These are phyloP conservation scores for Drosophila parthenogenetica DNA, from an alignment of 2,888 invertebrate genomes.

Conservation along the genomic window DNA sequence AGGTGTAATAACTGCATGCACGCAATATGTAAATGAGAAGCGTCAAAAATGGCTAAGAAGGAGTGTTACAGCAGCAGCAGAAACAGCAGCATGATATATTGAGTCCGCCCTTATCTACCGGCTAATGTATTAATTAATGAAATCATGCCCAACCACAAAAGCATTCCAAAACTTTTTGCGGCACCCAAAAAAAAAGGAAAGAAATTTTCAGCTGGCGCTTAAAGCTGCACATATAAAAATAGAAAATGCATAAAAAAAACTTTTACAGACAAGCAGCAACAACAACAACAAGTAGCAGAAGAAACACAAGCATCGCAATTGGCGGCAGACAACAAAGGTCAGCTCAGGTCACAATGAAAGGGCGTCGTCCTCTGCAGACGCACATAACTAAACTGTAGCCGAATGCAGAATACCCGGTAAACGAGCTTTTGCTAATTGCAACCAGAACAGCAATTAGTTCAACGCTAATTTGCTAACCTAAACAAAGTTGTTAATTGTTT, in stretches of 20 bases:
- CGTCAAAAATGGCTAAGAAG: neutral
- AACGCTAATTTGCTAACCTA: constrained; percentile 61
- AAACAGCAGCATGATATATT: constrained; percentile 17
- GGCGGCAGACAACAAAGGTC: constrained; percentile 85
- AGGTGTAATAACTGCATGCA: constrained; percentile 73
- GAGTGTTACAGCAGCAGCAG: constrained; percentile 11
- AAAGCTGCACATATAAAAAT: constrained; percentile 48
- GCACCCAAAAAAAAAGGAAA: constrained; percentile 19
- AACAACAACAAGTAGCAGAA: constrained; percentile 39
- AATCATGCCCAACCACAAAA: constrained; percentile 52
- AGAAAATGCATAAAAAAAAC: constrained; percentile 25
- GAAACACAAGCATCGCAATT: constrained; percentile 43
- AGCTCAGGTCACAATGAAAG: constrained; percentile 85
- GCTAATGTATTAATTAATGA: constrained; percentile 66
- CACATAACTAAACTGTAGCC: constrained; percentile 33
- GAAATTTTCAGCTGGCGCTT: constrained; percentile 43
- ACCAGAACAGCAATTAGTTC: constrained; percentile 64
- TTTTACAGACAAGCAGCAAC: constrained; percentile 64
- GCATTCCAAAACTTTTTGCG: constrained; percentile 35
- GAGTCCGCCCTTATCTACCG: constrained; percentile 45
- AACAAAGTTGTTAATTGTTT: constrained; percentile 43
- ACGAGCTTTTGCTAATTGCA: constrained; percentile 46
- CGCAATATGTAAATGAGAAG: constrained; percentile 70
- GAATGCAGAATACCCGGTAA: constrained; percentile 53
- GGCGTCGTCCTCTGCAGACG: constrained; percentile 84